A percentile compares a stretch with the other conserved stretches of the same genome.
phyloP scores from a whole-genome alignment of 2,888 invertebrate species.

The Drosophila tripunctata region DNA sequence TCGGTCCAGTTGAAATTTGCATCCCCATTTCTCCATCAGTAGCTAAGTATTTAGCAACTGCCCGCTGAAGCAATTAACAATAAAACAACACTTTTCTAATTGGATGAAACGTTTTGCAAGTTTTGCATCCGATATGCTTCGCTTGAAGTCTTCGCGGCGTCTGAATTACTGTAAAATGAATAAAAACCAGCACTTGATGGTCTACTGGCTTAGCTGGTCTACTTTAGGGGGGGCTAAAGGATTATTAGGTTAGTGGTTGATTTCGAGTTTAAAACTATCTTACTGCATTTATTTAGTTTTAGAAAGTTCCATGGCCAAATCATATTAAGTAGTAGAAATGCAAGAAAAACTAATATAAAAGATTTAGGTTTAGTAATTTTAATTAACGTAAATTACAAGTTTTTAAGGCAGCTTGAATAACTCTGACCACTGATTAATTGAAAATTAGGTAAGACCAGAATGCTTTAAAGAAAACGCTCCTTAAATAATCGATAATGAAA shows the following conservation, averaged over 20 bases:
- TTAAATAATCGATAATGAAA: no score
- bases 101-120: constrained; percentile 80
- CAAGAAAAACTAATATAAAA: background rate
- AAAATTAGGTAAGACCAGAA: no score
- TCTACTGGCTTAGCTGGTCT: background rate
- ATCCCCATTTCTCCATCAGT: constrained; percentile 1
- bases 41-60: constrained; percentile 24
- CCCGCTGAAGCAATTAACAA: constrained; percentile 70
- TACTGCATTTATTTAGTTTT: constrained; percentile 4
- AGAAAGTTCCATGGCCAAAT: background rate
- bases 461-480: no score
- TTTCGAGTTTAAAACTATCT: background rate
- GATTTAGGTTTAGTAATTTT: no score
- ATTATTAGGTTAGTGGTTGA: background rate
- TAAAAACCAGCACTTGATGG: constrained; percentile 40
- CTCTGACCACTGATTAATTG: no score
- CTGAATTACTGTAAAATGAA: no score
- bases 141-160: constrained; percentile 34
- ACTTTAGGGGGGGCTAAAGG: background rate
- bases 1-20: constrained; percentile 18
- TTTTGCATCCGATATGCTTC: constrained; percentile 64
- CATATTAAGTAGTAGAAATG: background rate
- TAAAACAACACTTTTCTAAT: constrained; percentile 79
- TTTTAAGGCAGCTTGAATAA: no score
- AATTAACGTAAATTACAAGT: no score